Percentiles rank a stretch among this genome's conserved stretches.
Evolutionary conservation across 2,888 invertebrate species (phyloP).

Genomic region (Aproaerema taeniolella): DNA sequence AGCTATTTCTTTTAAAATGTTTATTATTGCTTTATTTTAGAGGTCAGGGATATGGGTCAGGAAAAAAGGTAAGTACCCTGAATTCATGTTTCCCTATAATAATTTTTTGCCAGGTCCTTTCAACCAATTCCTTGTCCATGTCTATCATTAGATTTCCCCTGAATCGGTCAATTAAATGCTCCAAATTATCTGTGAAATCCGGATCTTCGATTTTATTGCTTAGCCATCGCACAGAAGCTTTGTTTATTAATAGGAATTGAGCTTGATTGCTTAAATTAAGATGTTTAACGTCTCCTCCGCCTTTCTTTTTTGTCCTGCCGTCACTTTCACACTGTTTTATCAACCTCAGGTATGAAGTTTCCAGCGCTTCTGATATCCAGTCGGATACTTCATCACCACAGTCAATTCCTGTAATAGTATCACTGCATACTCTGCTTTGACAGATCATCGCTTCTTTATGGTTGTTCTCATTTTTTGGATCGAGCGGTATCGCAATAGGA

Average conservation of each 20-base stretch:
- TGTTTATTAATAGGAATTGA: conserved; percentile 89
- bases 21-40: too few species aligned
- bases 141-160: conserved; percentile 93
- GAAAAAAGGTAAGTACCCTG: too few species aligned
- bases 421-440: conserved; percentile 91
- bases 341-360: conserved; percentile 81
- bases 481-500: conserved; percentile 73
- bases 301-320: conserved; percentile 49
- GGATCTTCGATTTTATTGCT: conserved; percentile 76
- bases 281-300: conserved; percentile 28
- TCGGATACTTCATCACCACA: conserved; percentile 88
- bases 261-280: conserved; percentile 88
- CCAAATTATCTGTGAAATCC: conserved; percentile 65
- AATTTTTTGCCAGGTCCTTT: conserved; percentile 83
- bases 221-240: conserved; percentile 86
- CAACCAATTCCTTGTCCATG: conserved; percentile 84
- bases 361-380: conserved; percentile 88
- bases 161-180: conserved; percentile 86
- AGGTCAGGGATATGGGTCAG: too few species aligned
- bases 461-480: conserved; percentile 32
- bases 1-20: too few species aligned
- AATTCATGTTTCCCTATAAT: conserved; percentile 81
- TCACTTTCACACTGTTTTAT: conserved; percentile 77
- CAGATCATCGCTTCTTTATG: conserved; percentile 71
- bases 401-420: conserved; percentile 86